These are phyloP conservation scores for Oxyteleia sp. DNA, from an alignment of 2,888 invertebrate genomes.

Conservation along the genomic window DNA sequence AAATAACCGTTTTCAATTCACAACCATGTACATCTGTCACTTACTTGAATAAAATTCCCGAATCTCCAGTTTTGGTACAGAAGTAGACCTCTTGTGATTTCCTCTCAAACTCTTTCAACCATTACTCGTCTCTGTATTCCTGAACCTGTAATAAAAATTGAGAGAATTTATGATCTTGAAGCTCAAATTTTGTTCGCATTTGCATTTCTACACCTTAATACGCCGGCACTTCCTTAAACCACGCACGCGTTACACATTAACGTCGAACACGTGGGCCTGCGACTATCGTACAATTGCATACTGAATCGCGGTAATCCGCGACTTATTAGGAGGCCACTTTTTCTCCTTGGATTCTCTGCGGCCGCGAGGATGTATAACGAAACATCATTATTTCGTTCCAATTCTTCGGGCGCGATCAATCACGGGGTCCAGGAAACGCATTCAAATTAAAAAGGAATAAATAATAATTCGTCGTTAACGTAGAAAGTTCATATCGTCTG, in stretches of 20 bases:
- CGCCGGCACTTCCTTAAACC: conserved; percentile 44
- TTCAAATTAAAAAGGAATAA: conserved; percentile 18
- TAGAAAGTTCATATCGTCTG: conserved; percentile 57
- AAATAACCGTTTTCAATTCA: too few species aligned
- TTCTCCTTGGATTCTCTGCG: conserved; percentile 29
- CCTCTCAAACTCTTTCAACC: too few species aligned
- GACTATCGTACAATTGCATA: conserved; percentile 67
- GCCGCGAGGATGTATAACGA: neutral
- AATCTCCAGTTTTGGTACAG: too few species aligned
- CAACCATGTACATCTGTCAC: too few species aligned
- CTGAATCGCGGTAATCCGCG: conserved; percentile 72
- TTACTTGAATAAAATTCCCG: too few species aligned
- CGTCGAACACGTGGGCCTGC: conserved; percentile 46
- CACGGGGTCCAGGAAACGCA: conserved; percentile 16
- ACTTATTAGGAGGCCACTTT: conserved; percentile 70
- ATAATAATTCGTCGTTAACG: conserved; percentile 52
- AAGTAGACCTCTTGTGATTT: too few species aligned
- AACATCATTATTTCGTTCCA: neutral
- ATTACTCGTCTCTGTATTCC: conserved; percentile 24
- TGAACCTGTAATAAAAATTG: conserved; percentile 11
- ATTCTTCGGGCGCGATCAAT: conserved; percentile 24
- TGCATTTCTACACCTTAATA: conserved; percentile 44
- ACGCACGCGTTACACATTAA: conserved; percentile 56
- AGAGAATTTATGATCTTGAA: conserved; percentile 30
- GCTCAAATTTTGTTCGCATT: conserved; percentile 31